These are phyloP conservation scores for Ochropleura plecta DNA, from an alignment of 2,888 invertebrate genomes.

Conservation along the genomic window DNA sequence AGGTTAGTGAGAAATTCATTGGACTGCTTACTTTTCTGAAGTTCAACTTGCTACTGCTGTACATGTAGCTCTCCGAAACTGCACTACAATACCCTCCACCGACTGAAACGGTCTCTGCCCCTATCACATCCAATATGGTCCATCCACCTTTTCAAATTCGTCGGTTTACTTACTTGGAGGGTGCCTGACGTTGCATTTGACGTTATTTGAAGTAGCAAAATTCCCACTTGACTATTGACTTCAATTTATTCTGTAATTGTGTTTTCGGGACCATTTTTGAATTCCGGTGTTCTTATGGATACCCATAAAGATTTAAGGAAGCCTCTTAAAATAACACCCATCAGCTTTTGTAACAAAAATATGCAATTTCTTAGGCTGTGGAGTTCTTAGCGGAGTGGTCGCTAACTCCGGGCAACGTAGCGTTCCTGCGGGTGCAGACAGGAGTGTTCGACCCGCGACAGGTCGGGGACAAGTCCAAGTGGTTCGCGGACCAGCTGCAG, in stretches of 20 bases:
- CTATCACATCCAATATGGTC: too few relatives aligned
- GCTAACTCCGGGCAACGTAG: constrained; percentile 98
- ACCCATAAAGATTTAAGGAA: not conserved
- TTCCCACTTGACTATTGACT: not conserved
- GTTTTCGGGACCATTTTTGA: not conserved
- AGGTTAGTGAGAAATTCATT: constrained; percentile 88
- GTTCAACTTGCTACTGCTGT: too few relatives aligned
- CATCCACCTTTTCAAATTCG: too few relatives aligned
- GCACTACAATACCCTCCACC: too few relatives aligned
- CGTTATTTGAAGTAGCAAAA: not conserved
- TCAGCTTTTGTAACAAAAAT: too few relatives aligned
- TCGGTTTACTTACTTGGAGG: too few relatives aligned
- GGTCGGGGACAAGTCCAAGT: constrained; percentile 99
- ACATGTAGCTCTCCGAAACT: too few relatives aligned
- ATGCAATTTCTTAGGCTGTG: constrained; percentile 97
- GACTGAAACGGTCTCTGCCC: too few relatives aligned
- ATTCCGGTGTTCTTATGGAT: not conserved
- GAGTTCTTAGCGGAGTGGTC: constrained; percentile 99
- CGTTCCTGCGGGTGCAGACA: constrained; percentile 99
- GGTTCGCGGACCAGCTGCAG: constrained; percentile 97
- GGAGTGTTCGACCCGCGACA: constrained; percentile 98
- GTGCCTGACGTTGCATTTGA: too few relatives aligned
- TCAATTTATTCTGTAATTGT: not conserved
- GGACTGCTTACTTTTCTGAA: too few relatives aligned
- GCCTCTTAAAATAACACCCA: too few relatives aligned